These are phyloP conservation scores for Actinopyga echinites DNA, from an alignment of 53 echinoderm and acorn worm genomes.

Conservation along the genomic window DNA sequence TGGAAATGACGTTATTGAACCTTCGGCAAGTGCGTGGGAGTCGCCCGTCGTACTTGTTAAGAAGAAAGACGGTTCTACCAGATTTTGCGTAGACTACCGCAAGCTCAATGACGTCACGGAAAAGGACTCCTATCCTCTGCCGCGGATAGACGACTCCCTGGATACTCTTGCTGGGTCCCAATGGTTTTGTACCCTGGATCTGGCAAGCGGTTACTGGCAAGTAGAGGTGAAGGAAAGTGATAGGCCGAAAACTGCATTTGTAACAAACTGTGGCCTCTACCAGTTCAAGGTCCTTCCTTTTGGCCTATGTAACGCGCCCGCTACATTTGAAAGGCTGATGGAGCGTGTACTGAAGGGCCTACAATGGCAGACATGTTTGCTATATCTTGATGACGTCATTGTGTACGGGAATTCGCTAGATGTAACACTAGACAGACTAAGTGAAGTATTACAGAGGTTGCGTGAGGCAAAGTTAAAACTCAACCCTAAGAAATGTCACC, in stretches of 20 bases:
- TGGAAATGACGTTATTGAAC: slow-evolving; percentile 54
- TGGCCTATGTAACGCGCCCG: slow-evolving; percentile 59
- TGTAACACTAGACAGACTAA: slow-evolving; percentile 31
- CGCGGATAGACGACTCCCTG: slow-evolving; percentile 52
- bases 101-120: too few species aligned
- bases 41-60: slow-evolving; percentile 59
- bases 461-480: slow-evolving; percentile 52
- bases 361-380: slow-evolving; percentile 60
- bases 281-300: slow-evolving; percentile 70
- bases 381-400: slow-evolving; percentile 63
- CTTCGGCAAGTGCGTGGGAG: slow-evolving; percentile 67
- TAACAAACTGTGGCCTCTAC: slow-evolving; percentile 48
- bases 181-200: slow-evolving; percentile 19
- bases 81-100: too few species aligned
- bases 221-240: slow-evolving; percentile 49
- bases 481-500: slow-evolving; percentile 58
- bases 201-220: slow-evolving; percentile 50
- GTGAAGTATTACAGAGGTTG: slow-evolving; percentile 27
- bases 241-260: slow-evolving; percentile 62
- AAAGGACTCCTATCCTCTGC: too few species aligned
- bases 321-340: slow-evolving; percentile 60
- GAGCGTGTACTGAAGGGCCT: slow-evolving; percentile 51
- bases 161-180: slow-evolving; percentile 41
- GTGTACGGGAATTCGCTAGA: too few species aligned
- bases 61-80: slow-evolving; percentile 50